These are phyloP conservation scores for Blastobasis adustella DNA, from an alignment of 2,888 invertebrate species.

Conservation along the genomic window DNA sequence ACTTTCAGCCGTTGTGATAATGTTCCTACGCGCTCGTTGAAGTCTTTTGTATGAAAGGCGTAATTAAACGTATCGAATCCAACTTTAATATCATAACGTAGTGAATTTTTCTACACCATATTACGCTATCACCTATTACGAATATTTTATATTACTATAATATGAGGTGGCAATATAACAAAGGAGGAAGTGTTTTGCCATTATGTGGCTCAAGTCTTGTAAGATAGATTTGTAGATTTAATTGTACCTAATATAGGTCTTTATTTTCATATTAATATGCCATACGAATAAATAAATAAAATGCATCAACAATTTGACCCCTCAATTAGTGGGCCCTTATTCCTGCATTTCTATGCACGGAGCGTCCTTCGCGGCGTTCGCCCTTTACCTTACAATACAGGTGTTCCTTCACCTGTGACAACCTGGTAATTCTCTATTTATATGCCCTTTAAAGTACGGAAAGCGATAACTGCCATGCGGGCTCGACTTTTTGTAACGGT, in stretches of 20 bases:
- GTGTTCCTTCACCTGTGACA: conserved; percentile 59
- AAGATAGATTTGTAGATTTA: no score
- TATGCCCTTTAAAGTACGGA: conserved; percentile 23
- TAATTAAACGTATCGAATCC: not conserved
- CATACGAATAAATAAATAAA: not conserved
- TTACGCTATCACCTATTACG: not conserved
- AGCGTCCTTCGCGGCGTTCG: conserved; percentile 36
- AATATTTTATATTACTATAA: no score
- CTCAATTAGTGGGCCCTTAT: not conserved
- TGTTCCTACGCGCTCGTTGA: conserved; percentile 44
- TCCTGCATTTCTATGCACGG: conserved; percentile 1
- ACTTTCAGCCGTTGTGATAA: no score
- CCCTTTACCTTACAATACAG: conserved; percentile 43
- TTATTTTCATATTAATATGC: no score
- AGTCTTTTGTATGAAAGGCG: conserved; percentile 49
- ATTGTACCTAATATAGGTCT: no score
- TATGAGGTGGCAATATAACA: no score
- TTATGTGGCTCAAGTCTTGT: no score
- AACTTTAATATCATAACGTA: conserved; percentile 9
- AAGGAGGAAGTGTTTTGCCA: no score
- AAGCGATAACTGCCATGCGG: conserved; percentile 22
- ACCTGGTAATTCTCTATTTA: conserved; percentile 30
- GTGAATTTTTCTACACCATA: not conserved
- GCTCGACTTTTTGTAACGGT: conserved; percentile 27
- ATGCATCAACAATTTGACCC: not conserved